Conservation (phyloP, 2,797 vertebrate genomes). For the Danio choprae region DNA sequence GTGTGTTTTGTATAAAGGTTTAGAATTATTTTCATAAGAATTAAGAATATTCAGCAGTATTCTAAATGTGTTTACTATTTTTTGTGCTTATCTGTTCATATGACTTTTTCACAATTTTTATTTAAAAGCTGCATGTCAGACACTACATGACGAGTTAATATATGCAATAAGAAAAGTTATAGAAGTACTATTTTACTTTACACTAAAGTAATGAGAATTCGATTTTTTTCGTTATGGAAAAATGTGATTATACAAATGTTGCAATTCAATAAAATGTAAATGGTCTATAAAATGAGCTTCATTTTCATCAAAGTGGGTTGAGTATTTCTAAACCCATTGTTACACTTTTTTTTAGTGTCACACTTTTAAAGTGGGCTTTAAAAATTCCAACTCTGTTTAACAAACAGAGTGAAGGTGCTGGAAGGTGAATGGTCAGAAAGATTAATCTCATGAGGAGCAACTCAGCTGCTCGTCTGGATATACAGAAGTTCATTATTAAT, state of each 20-base stretch:
- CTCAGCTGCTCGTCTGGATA: slow-evolving; percentile 4
- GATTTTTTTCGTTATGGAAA: neutral
- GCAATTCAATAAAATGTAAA: neutral
- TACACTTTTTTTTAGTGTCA: neutral
- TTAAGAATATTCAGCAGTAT: too few relatives aligned
- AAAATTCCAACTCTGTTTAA: neutral
- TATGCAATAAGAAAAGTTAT: neutral
- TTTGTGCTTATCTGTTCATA: too few relatives aligned
- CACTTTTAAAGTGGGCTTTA: neutral
- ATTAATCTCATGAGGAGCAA: slow-evolving; percentile 7
- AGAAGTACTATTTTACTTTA: neutral
- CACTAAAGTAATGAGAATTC: neutral
- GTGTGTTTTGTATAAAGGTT: too few relatives aligned
- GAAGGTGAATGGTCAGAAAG: neutral
- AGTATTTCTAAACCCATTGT: neutral
- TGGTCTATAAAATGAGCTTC: neutral
- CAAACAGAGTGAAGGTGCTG: neutral
- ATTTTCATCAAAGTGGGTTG: neutral
- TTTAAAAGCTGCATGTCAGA: neutral
- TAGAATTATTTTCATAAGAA: too few relatives aligned
- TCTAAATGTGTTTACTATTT: too few relatives aligned
- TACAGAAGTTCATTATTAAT: slow-evolving; percentile 43
- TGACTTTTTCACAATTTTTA: neutral
- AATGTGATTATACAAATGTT: neutral
- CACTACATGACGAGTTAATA: neutral